phyloP scores from a whole-genome alignment of 2,113 vertebrate species.

The Panthera uncia region DNA sequence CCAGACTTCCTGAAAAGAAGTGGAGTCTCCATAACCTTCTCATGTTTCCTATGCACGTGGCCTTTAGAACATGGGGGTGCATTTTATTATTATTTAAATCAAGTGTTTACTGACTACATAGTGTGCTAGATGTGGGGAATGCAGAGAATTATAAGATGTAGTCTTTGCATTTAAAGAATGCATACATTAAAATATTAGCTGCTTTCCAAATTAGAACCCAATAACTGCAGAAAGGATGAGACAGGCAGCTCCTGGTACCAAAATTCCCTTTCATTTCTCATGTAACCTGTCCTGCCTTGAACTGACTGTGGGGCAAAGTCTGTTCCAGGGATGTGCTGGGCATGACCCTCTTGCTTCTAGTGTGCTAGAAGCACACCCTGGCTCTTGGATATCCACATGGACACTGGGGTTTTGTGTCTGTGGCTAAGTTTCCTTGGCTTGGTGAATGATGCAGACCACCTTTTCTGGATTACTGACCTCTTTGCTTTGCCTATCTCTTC shows the following conservation, averaged over 20 bases:
- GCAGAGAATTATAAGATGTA: not conserved
- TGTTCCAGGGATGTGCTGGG: not conserved
- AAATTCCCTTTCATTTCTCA: not conserved
- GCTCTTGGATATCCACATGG: not conserved
- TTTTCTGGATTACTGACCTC: not conserved
- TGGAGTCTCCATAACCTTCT: not conserved
- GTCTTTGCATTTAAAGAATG: conserved; percentile 32
- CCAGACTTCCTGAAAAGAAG: conserved; percentile 29
- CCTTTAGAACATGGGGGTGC: not conserved
- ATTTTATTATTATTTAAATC: conserved; percentile 46
- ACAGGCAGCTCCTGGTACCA: not conserved
- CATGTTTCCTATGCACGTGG: conserved; percentile 15
- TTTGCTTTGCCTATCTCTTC: not conserved
- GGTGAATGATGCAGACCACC: not conserved
- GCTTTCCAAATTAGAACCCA: conserved; percentile 45
- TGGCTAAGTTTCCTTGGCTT: not conserved
- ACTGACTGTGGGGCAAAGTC: not conserved
- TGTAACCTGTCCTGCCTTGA: not conserved
- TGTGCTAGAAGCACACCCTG: not conserved
- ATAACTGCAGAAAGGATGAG: not conserved
- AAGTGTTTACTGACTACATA: conserved; percentile 47
- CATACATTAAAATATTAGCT: conserved; percentile 16
- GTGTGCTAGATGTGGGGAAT: not conserved
- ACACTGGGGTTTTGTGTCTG: not conserved
- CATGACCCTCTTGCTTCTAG: not conserved